Percentiles rank a stretch among this genome's conserved stretches.
These are phyloP conservation scores for Chanos chanos DNA, from an alignment of 2,797 vertebrate genomes.

Conservation along the genomic window DNA sequence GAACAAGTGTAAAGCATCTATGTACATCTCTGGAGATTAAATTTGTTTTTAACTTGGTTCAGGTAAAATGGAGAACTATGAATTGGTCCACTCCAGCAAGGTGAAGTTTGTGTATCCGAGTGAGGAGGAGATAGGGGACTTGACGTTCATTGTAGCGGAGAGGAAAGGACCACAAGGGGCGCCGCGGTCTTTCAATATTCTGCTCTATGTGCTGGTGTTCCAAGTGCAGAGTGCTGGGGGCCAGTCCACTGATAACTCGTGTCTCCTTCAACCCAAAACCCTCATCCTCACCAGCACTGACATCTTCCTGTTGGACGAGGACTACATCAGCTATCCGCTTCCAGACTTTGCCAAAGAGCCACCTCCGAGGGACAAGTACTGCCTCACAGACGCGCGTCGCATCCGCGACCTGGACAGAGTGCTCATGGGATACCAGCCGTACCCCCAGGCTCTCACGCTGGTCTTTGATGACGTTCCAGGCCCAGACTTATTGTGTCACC, in stretches of 20 bases:
- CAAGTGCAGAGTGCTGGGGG: constrained; percentile 73
- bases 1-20: too few relatives aligned
- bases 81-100: constrained; percentile 94
- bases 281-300: constrained; percentile 88
- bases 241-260: constrained; percentile 50
- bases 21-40: not conserved
- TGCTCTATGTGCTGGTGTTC: constrained; percentile 91
- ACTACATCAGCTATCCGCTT: constrained; percentile 92
- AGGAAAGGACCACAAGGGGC: constrained; percentile 68
- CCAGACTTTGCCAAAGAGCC: constrained; percentile 96
- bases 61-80: constrained; percentile 98
- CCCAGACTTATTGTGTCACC: constrained; percentile 86
- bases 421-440: constrained; percentile 92
- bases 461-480: constrained; percentile 92
- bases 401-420: constrained; percentile 93
- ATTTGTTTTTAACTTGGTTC: constrained; percentile 22
- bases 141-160: constrained; percentile 90
- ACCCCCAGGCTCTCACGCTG: constrained; percentile 88
- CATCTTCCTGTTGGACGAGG: constrained; percentile 91
- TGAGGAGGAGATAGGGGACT: constrained; percentile 95
- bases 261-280: constrained; percentile 82
- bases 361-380: constrained; percentile 87
- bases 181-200: constrained; percentile 80
- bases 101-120: constrained; percentile 97
- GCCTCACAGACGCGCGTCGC: constrained; percentile 83